A percentile compares a stretch with the other conserved stretches of the same genome.
Conservation (phyloP, 2,888 invertebrate genomes). For the Cremastobaeus sp. region DNA sequence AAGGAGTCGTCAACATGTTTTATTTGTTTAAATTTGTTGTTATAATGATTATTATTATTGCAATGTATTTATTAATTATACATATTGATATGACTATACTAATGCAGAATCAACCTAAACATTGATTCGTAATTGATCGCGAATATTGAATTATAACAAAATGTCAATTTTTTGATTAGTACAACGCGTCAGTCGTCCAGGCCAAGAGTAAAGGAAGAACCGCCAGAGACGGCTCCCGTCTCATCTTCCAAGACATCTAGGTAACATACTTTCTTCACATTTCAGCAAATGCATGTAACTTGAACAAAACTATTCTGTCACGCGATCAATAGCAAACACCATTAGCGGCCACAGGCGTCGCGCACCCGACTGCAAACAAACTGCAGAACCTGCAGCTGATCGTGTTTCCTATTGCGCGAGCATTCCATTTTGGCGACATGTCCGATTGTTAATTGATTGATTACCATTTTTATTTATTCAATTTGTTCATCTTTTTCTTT, state of each 20-base stretch:
- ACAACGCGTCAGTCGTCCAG: conserved; percentile 78
- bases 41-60: neutral
- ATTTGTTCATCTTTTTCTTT: conserved; percentile 29
- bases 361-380: too few species aligned
- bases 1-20: too few species aligned
- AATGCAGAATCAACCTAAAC: conserved; percentile 46
- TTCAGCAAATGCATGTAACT: conserved; percentile 71
- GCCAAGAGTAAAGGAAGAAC: conserved; percentile 78
- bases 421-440: conserved; percentile 36
- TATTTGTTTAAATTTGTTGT: too few species aligned
- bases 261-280: conserved; percentile 74
- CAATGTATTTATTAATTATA: conserved; percentile 7
- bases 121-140: conserved; percentile 51
- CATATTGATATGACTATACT: conserved; percentile 22
- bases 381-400: conserved; percentile 39
- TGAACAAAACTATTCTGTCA: conserved; percentile 51
- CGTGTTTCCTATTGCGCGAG: conserved; percentile 48
- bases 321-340: conserved; percentile 49
- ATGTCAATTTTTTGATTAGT: conserved; percentile 77
- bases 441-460: conserved; percentile 29
- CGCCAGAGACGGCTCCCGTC: conserved; percentile 77
- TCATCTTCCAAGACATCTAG: conserved; percentile 78
- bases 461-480: conserved; percentile 34
- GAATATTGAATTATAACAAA: conserved; percentile 69
- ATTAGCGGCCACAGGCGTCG: too few species aligned